Evolutionary conservation across 2,888 invertebrate species (phyloP), one percentile per base, ranked within the genome.

Genomic region (Dicranocentrus wangi): DNA sequence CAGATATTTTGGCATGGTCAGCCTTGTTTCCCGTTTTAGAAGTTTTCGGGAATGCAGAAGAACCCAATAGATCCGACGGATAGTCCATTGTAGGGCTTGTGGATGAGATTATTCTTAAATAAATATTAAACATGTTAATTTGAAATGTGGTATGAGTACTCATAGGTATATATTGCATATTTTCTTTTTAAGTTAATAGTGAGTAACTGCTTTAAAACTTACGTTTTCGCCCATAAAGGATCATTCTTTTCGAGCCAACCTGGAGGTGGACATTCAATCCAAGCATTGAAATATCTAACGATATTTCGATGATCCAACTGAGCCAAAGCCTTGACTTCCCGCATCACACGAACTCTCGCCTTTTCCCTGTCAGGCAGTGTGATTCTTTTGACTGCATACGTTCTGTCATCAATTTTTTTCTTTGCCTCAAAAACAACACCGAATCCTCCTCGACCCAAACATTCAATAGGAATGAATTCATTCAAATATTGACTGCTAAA

Each of bases 301-400:
- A 99, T 99, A 88, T 98, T 94, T 58, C 93, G 93, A 90, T 99
- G 98, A 84, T 99, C 98, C 76, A 99, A 90, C 89, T 95, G 95
- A 0, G 99, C 99, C 51, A 99, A 90, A 0, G 97, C 97, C 84
- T 95, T 94, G 0, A 98, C 98, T 89, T 99, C 99, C 51, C 99
- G 92, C 90, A 97, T 91, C 0, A 99, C 98, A 17, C 95, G 93
- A 82, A 96, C 94, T 70, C 94, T 92, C 1, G 95, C 94, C 75
- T 93, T 92, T 86, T 93, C 92, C 93, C 91, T 91, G 85, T 92
- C 93, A 1, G 97, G 95, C 75, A 99, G 89, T 0, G 94, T 93
- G 72, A 98, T 98, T 87, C 98, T 91, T 90, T 99, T 99, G 0
- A 99, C 93, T 5, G 99, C 99, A 89, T 99, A 99, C 81, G 93